Percentiles rank a stretch among this genome's conserved stretches.
These are phyloP conservation scores for Archocentrus centrarchus DNA, from an alignment of 2,113 vertebrate genomes.

Conservation along the genomic window DNA sequence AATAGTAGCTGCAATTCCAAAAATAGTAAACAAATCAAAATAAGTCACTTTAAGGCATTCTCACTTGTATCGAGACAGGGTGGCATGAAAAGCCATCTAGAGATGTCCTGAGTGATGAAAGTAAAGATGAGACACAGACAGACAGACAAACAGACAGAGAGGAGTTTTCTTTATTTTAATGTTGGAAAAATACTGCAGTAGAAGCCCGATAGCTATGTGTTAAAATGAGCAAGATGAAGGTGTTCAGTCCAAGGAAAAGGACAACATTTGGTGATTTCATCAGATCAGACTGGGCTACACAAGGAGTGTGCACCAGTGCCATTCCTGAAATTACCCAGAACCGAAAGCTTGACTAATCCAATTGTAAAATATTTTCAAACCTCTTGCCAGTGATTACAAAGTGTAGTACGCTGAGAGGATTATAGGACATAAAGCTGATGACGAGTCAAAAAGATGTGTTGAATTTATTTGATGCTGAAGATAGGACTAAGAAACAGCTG, in stretches of 20 bases:
- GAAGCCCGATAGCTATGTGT: not conserved
- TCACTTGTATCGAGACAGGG: not conserved
- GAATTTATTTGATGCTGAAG: slow-evolving; percentile 32
- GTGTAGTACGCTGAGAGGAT: slow-evolving; percentile 3
- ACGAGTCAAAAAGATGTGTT: slow-evolving; percentile 18
- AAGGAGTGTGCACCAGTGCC: not conserved
- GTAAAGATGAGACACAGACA: not conserved
- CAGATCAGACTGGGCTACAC: not conserved
- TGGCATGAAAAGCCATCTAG: not conserved
- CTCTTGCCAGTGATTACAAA: not conserved
- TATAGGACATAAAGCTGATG: slow-evolving; percentile 13
- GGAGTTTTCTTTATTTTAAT: not conserved
- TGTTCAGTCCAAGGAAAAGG: slow-evolving; percentile 2
- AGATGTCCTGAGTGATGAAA: not conserved
- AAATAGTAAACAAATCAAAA: not conserved
- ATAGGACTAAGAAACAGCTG: slow-evolving; percentile 1
- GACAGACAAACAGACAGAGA: not conserved
- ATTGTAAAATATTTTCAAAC: slow-evolving; percentile 7
- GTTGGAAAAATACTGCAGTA: not conserved
- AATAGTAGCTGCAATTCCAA: not conserved
- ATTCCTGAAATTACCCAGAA: not conserved
- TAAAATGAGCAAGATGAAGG: not conserved
- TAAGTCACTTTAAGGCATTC: not conserved
- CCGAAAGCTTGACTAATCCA: slow-evolving; percentile 12
- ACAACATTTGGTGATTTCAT: not conserved